Percentiles rank a stretch among this genome's conserved stretches.
Conservation (phyloP, 1,140 invertebrate species). For the Penaeus chinensis region DNA sequence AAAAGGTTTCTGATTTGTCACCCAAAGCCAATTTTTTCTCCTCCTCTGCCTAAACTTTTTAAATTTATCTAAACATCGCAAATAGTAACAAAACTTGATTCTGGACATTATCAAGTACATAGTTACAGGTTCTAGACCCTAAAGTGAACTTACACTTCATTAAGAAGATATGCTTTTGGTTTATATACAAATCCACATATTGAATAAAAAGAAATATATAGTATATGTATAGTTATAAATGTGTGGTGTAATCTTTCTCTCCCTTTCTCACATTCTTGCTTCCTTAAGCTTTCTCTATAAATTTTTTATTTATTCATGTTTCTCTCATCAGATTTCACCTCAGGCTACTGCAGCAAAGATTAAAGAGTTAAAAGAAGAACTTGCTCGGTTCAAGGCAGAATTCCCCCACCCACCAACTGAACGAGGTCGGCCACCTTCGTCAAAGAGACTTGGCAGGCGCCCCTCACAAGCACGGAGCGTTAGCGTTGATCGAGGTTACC, state of each 20-base stretch:
- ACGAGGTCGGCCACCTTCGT: constrained; percentile 50
- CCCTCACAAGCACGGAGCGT: constrained; percentile 54
- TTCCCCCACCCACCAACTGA: constrained; percentile 49
- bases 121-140: no score
- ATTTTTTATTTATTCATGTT: background rate
- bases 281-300: no score
- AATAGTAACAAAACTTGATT: no score
- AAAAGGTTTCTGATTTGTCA: no score
- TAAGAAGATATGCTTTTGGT: no score
- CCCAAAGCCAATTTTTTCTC: no score
- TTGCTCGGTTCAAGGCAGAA: constrained; percentile 56
- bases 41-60: no score
- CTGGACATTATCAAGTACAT: no score
- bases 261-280: background rate
- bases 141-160: no score
- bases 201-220: constrained; percentile 2
- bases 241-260: background rate
- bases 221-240: constrained; percentile 12
- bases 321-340: constrained; percentile 41
- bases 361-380: constrained; percentile 57
- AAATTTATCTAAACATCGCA: no score
- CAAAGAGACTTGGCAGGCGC: constrained; percentile 32
- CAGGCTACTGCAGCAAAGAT: constrained; percentile 60
- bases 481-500: constrained; percentile 58
- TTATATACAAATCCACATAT: background rate